phyloP scores from a whole-genome alignment of 2,113 vertebrate species.

The Zosterops lateralis region DNA sequence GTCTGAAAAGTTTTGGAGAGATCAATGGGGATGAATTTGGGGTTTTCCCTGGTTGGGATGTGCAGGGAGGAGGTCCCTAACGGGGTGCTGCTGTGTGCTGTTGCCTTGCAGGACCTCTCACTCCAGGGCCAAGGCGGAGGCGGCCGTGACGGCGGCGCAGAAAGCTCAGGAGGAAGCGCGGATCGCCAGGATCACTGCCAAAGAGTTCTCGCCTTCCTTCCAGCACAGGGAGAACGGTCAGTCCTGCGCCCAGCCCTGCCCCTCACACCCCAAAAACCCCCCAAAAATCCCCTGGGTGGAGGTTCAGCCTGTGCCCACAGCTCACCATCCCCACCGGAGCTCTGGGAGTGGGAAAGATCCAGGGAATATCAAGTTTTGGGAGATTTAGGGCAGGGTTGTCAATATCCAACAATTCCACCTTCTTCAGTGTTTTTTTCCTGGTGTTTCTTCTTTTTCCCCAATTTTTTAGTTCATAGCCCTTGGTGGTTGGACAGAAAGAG shows the following conservation, averaged over 20 bases:
- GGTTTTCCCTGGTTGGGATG: fast-evolving
- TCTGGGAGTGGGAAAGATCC: neutral
- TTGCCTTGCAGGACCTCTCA: constrained; percentile 86
- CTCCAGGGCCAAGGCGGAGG: constrained; percentile 92
- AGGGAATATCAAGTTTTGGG: fast-evolving
- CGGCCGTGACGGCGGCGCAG: constrained; percentile 87
- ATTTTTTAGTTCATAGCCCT: too few relatives aligned
- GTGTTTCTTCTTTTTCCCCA: neutral
- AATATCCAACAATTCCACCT: fast-evolving
- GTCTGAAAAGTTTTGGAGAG: neutral
- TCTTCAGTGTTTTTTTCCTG: fast-evolving
- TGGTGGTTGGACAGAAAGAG: too few relatives aligned
- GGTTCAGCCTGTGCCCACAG: neutral
- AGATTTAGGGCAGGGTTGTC: neutral
- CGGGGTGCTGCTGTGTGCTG: neutral
- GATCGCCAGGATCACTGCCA: constrained; percentile 94
- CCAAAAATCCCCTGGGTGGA: fast-evolving
- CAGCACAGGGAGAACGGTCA: constrained; percentile 96
- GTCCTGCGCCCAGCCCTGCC: neutral
- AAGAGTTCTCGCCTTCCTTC: constrained; percentile 97
- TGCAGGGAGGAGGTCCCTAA: neutral
- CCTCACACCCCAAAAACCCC: fast-evolving
- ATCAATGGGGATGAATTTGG: fast-evolving
- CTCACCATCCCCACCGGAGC: fast-evolving
- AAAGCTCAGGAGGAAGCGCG: constrained; percentile 92